phyloP scores from a whole-genome alignment of 64 coral and sea anemone genomes.

The Trachythela sp. region DNA sequence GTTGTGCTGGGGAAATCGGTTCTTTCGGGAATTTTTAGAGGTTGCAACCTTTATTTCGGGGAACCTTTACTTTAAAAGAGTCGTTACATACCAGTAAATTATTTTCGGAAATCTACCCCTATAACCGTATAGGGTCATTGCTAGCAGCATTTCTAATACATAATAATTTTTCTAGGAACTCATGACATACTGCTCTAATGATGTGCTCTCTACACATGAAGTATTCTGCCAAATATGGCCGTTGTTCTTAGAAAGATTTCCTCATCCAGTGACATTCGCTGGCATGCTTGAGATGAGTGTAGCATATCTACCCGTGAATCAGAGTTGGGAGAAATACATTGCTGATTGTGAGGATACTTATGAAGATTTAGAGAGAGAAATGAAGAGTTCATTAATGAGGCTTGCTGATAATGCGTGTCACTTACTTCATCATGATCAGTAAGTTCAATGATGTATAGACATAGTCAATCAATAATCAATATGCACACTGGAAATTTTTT shows the following conservation, averaged over 20 bases:
- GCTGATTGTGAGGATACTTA: constrained; percentile 75
- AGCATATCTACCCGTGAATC: constrained; percentile 84
- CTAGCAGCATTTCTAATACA: background rate
- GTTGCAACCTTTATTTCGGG: too few species aligned
- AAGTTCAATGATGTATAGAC: background rate
- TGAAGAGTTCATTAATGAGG: constrained; percentile 91
- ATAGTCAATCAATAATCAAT: too few species aligned
- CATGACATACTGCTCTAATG: constrained; percentile 81
- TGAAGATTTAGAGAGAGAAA: constrained; percentile 88
- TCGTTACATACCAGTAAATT: too few species aligned
- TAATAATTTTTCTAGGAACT: constrained; percentile 49
- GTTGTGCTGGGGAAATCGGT: too few species aligned
- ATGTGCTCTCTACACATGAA: constrained; percentile 81
- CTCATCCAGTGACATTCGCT: constrained; percentile 89
- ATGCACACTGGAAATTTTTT: too few species aligned
- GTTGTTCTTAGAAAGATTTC: constrained; percentile 74
- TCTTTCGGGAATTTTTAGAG: too few species aligned
- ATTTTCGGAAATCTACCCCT: background rate
- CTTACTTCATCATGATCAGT: constrained; percentile 79
- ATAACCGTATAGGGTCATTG: background rate
- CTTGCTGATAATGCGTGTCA: constrained; percentile 80
- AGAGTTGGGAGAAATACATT: constrained; percentile 89
- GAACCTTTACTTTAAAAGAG: too few species aligned
- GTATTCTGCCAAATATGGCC: constrained; percentile 81
- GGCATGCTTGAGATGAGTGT: constrained; percentile 97